A percentile compares a stretch with the other conserved stretches of the same genome.
Conservation (phyloP, 2,113 vertebrate species). For the Scortum barcoo region DNA sequence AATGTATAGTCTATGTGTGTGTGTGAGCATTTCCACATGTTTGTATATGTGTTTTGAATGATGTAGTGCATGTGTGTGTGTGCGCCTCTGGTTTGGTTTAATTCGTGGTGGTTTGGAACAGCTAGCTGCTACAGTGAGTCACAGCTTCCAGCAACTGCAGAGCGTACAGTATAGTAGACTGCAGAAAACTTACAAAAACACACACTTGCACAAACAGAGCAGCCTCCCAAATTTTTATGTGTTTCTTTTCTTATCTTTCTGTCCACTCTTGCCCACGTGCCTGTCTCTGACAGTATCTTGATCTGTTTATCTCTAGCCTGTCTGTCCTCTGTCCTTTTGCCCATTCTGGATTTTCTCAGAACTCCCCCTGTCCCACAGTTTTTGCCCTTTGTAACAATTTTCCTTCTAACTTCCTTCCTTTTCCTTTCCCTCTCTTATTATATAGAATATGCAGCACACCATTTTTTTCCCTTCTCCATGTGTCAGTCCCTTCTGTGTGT, state of each 20-base stretch:
- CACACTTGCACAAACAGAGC: background rate
- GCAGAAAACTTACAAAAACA: slow-evolving; percentile 27
- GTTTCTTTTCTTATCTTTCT: slow-evolving; percentile 35
- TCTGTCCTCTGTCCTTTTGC: slow-evolving; percentile 26
- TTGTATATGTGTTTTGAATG: slow-evolving; percentile 32
- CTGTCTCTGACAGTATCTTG: slow-evolving; percentile 9
- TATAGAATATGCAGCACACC: background rate
- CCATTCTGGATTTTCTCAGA: background rate
- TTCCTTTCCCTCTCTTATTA: background rate
- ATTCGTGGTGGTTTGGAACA: slow-evolving; percentile 70
- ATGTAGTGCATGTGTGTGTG: slow-evolving; percentile 27
- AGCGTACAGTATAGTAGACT: slow-evolving; percentile 16
- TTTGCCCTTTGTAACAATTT: slow-evolving; percentile 18
- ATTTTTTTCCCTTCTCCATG: slow-evolving; percentile 18
- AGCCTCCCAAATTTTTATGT: background rate
- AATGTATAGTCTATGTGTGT: background rate
- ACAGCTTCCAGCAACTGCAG: slow-evolving; percentile 72
- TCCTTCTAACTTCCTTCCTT: slow-evolving; percentile 12
- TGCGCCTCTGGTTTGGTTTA: slow-evolving; percentile 59
- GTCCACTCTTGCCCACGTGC: background rate
- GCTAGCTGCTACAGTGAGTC: slow-evolving; percentile 68
- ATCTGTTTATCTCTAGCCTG: slow-evolving; percentile 40
- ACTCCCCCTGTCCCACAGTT: background rate
- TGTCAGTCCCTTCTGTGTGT: slow-evolving; percentile 29
- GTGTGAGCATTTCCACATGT: slow-evolving; percentile 24